Evolutionary conservation across 2,888 invertebrate species (phyloP).

Genomic region (Diaphora mendica): DNA sequence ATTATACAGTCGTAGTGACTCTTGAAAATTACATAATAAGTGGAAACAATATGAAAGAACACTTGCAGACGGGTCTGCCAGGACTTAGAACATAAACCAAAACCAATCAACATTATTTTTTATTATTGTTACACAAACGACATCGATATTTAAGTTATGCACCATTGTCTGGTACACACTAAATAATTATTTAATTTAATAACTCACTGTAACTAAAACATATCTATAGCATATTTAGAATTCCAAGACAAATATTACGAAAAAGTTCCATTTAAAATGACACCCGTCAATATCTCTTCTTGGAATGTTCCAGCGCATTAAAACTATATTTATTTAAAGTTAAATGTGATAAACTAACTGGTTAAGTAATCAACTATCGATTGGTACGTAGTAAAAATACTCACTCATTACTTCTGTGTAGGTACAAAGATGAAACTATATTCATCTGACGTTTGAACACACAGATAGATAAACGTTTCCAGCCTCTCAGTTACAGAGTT

Average conservation of each 20-base stretch:
- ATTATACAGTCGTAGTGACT: conserved; percentile 11
- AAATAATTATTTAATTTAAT: not conserved
- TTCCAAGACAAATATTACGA: not conserved
- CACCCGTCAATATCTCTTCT: conserved; percentile 22
- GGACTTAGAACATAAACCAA: too few relatives aligned
- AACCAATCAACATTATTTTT: too few relatives aligned
- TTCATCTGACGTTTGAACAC: conserved; percentile 39
- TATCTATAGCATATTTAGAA: not conserved
- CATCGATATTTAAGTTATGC: not conserved
- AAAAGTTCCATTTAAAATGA: conserved; percentile 16
- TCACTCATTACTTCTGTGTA: conserved; percentile 41
- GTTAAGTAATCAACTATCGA: conserved; percentile 22
- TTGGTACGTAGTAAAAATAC: conserved; percentile 34
- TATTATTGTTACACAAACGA: too few relatives aligned
- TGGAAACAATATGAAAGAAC: not conserved
- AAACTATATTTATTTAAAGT: conserved; percentile 27
- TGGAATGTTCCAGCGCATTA: conserved; percentile 37
- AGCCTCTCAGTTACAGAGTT: conserved; percentile 39
- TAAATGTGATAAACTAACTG: conserved; percentile 39
- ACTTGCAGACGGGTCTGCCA: not conserved
- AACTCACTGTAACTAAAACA: not conserved
- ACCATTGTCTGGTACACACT: not conserved
- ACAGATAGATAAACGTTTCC: conserved; percentile 38
- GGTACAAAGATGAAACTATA: conserved; percentile 32
- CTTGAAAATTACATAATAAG: not conserved